Conservation (phyloP, 1,140 invertebrate genomes). For the Meloidogyne chitwoodi region DNA sequence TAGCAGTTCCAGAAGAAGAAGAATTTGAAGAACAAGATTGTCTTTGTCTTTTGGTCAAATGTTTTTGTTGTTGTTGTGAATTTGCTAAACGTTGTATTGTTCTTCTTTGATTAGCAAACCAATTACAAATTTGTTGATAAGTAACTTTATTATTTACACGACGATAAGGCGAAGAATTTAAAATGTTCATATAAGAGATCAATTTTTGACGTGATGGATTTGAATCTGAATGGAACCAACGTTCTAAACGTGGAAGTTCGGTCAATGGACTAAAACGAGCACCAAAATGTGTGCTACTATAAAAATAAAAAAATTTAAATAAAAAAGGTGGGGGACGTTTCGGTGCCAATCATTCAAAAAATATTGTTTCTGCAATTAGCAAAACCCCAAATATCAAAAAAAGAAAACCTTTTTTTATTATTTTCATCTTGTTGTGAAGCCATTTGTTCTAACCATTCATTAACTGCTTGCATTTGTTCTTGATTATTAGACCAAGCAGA, state of each 20-base stretch:
- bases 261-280: slow-evolving; percentile 50
- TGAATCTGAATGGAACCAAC: slow-evolving; percentile 54
- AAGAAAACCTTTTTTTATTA: slow-evolving; percentile 21
- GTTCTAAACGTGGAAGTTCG: slow-evolving; percentile 57
- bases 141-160: slow-evolving; percentile 49
- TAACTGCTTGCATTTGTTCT: slow-evolving; percentile 36
- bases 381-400: too few relatives aligned
- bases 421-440: slow-evolving; percentile 28
- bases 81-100: background rate
- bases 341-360: background rate
- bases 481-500: slow-evolving; percentile 11
- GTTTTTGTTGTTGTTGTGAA: background rate
- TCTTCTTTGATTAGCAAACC: slow-evolving; percentile 50
- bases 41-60: too few relatives aligned
- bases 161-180: slow-evolving; percentile 46
- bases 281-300: slow-evolving; percentile 37
- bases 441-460: slow-evolving; percentile 44
- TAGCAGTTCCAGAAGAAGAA: background rate
- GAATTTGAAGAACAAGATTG: background rate
- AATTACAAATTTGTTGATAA: slow-evolving; percentile 56
- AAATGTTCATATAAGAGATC: slow-evolving; percentile 47
- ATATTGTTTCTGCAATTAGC: too few relatives aligned
- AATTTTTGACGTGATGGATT: slow-evolving; percentile 51
- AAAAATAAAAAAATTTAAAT: background rate
- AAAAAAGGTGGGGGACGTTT: background rate